phyloP scores from a whole-genome alignment of 2,888 invertebrate species.

The Sepioteuthis lessoniana region DNA sequence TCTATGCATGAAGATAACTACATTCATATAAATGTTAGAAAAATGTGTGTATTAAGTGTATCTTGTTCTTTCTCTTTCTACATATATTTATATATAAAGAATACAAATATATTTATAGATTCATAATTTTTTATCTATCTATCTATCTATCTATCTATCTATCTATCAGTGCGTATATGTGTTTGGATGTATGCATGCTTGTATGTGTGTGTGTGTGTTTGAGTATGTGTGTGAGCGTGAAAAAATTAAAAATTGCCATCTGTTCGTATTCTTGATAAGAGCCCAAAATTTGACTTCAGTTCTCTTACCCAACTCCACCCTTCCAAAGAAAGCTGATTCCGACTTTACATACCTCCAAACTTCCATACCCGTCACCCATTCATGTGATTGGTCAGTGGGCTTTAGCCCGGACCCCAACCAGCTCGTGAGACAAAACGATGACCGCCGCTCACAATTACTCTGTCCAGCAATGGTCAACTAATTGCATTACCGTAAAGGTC shows the following conservation, averaged over 20 bases:
- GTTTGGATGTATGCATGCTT: too few species aligned
- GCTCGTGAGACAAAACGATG: neutral
- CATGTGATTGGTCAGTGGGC: neutral
- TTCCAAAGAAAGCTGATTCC: too few species aligned
- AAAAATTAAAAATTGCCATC: neutral
- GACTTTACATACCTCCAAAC: neutral
- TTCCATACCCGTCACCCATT: neutral
- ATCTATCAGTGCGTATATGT: neutral
- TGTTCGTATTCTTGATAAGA: neutral
- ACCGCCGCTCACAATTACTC: neutral
- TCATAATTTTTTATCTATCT: neutral
- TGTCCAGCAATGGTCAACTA: neutral
- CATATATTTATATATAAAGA: neutral
- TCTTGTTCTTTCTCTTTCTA: too few species aligned
- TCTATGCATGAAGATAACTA: too few species aligned
- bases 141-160: neutral
- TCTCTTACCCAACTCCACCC: neutral
- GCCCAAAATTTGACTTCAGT: neutral
- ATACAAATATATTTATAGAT: neutral
- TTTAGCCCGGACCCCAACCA: neutral
- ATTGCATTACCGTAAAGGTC: conserved; percentile 11
- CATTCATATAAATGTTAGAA: too few species aligned
- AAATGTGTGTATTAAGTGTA: too few species aligned
- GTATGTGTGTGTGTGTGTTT: neutral
- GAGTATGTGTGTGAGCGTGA: neutral